These are phyloP conservation scores for Betta splendens DNA, from an alignment of 2,797 vertebrate genomes.

Conservation along the genomic window DNA sequence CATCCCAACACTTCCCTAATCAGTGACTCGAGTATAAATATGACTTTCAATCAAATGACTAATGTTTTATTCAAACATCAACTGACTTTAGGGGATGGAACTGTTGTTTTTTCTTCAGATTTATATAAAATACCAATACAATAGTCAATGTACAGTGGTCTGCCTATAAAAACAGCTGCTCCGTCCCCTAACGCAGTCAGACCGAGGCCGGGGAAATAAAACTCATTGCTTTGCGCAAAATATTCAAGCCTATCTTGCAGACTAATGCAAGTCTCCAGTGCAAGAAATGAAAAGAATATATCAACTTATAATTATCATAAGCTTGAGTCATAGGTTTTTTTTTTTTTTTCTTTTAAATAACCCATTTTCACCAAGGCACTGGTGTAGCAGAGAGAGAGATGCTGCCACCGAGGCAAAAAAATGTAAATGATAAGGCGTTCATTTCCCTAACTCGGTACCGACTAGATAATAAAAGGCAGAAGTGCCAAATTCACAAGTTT, in stretches of 20 bases:
- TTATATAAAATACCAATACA: neutral
- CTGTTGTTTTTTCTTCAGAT: neutral
- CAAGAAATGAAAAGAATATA: neutral
- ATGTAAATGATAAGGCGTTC: neutral
- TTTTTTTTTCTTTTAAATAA: too few relatives aligned
- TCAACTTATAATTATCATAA: neutral
- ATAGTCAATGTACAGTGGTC: neutral
- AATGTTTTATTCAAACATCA: slow-evolving; percentile 14
- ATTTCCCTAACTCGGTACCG: slow-evolving; percentile 1
- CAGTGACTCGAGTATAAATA: slow-evolving; percentile 10
- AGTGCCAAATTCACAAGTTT: neutral
- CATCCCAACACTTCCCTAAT: slow-evolving; percentile 26
- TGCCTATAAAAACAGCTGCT: neutral
- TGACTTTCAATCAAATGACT: slow-evolving; percentile 14
- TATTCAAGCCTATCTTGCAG: neutral
- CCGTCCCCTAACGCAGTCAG: neutral
- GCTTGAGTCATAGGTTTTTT: neutral
- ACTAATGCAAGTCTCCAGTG: neutral
- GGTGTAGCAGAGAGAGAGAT: neutral
- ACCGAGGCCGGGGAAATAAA: neutral
- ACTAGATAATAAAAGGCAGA: slow-evolving; percentile 9
- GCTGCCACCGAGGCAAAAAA: neutral
- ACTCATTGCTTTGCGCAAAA: neutral
- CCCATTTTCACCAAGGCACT: neutral
- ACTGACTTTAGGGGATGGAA: neutral